Evolutionary conservation across 2,888 invertebrate species (phyloP).

Genomic region (Drosophila leonis): DNA sequence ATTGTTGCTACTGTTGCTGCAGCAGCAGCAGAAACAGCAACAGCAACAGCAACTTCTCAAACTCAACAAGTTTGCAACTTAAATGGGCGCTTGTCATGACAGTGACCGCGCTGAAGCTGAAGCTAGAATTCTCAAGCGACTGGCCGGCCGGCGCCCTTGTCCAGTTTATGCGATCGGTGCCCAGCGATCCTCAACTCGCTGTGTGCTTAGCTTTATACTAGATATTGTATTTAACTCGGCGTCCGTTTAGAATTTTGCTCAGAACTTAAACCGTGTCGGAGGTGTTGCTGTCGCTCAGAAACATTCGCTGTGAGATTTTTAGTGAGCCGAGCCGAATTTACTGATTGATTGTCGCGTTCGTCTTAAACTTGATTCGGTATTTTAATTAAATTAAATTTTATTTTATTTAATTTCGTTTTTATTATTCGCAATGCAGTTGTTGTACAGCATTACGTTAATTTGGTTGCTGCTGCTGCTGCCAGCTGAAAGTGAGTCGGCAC

Average conservation of each 20-base stretch:
- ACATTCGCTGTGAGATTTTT: conserved; percentile 35
- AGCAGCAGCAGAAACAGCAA: not conserved
- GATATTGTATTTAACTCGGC: conserved; percentile 74
- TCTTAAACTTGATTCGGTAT: conserved; percentile 18
- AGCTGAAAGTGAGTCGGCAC: conserved; percentile 46
- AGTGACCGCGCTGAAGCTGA: conserved; percentile 34
- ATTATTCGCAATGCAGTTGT: conserved; percentile 35
- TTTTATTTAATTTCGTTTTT: conserved; percentile 21
- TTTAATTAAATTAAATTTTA: conserved; percentile 15
- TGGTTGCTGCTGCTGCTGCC: conserved; percentile 16
- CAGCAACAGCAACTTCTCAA: conserved; percentile 20
- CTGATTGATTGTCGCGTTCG: conserved; percentile 42
- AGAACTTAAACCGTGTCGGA: conserved; percentile 73
- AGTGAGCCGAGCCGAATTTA: conserved; percentile 40
- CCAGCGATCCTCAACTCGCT: conserved; percentile 29
- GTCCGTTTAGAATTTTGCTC: conserved; percentile 74
- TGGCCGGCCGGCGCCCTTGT: conserved; percentile 27
- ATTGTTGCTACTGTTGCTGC: conserved; percentile 37
- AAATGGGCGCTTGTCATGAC: conserved; percentile 58
- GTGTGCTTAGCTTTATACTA: conserved; percentile 36
- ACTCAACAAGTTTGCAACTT: conserved; percentile 57
- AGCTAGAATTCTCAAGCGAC: not conserved
- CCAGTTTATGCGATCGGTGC: conserved; percentile 9
- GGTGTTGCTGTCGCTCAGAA: conserved; percentile 54
- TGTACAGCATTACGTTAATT: conserved; percentile 13